These are phyloP conservation scores for Drosophila algonquin DNA, from an alignment of 2,888 invertebrate species.

Conservation along the genomic window DNA sequence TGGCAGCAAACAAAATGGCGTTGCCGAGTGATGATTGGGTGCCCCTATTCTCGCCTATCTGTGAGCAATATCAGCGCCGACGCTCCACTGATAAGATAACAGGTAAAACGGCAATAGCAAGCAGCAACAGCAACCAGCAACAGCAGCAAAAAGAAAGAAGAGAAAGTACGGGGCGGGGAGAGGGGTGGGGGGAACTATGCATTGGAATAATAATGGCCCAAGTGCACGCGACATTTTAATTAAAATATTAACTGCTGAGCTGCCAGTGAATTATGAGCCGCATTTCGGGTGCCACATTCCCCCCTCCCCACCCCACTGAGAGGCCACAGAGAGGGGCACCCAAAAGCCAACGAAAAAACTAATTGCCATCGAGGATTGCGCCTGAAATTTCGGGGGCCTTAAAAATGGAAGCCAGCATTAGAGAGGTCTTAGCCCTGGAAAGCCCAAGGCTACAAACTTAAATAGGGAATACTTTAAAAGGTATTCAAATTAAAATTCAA, in stretches of 20 bases:
- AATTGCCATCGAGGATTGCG: conserved; percentile 13
- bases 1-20: conserved; percentile 69
- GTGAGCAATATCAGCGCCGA: conserved; percentile 62
- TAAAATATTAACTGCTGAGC: conserved; percentile 62
- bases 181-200: background rate
- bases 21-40: conserved; percentile 63
- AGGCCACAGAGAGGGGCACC: background rate
- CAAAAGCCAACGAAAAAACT: conserved; percentile 11
- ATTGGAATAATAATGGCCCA: conserved; percentile 34
- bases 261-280: conserved; percentile 20
- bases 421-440: background rate
- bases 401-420: background rate
- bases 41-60: conserved; percentile 52
- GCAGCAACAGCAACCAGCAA: background rate
- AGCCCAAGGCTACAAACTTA: background rate
- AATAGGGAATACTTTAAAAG: no score
- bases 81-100: conserved; percentile 67
- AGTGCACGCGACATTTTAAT: conserved; percentile 69
- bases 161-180: conserved; percentile 3
- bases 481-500: no score
- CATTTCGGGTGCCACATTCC: background rate
- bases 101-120: background rate
- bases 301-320: background rate
- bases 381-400: background rate
- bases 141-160: background rate